Base-by-base conservation (phyloP, 1,140 invertebrate genomes). In the Drosophila pectinifera region DNA sequence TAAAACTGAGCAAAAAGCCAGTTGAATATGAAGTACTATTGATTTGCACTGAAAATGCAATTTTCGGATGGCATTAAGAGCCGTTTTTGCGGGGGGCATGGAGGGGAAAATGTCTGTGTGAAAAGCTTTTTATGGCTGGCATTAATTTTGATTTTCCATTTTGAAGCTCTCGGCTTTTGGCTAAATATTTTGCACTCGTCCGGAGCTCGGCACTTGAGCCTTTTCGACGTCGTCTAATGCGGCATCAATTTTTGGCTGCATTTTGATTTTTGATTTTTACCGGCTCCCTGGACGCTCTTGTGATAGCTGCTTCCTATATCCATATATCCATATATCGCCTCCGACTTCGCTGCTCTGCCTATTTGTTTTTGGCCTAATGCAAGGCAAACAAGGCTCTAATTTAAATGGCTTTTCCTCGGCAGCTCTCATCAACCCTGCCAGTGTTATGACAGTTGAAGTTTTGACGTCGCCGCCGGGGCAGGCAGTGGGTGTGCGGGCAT, bases 381-480 rank as follows among this genome's bases (percentile, higher is more conserved):
- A 89, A 88, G 85, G 70, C 76, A 88, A 88, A 88, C 83, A 88
- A 63, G 69, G 69, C 62, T 77, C 68, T 78, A 85, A 85, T 85
- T 85, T 80, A 86, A 86, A 86, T 86, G 82, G 74, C 78, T 81
- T 72, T 81, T 69, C 63, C 55, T 59, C 43, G 41, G 28, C 73
- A 68, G 41, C 74, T 43, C 39, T 62, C 75, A 74, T 82, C 78
- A 68, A 45, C 63, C 31, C 61, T 61, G 31, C 58, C 74, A 80
- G 67, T 89, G 84, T 89, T 88, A 69, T 88, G 84, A 88, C 84
- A 89, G 83, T 88, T 88, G 83, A 88, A 88, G 83, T 88, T 88
- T 82, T 86, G 69, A 78, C 70, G 53, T 76, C 48, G 56, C 42
- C 45, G 22, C 61, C 24, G 48, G 41, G 18, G 42, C 28, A 41